These are phyloP conservation scores for Homarus americanus DNA, from an alignment of 1,140 invertebrate species.

Conservation along the genomic window DNA sequence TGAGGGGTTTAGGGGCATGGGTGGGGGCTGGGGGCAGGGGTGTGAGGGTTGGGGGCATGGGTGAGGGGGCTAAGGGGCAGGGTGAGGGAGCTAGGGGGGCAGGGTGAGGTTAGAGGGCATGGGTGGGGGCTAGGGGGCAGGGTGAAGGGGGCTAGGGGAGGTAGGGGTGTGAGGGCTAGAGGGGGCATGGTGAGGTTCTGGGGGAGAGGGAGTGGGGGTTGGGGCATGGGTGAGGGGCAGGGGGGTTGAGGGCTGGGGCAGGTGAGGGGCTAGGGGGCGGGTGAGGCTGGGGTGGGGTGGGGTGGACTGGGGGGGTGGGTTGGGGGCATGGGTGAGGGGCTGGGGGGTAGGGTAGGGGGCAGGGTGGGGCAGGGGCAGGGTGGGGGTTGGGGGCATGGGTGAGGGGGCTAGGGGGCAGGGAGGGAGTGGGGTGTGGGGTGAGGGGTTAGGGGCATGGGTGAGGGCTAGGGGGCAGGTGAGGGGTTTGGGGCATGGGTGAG, in stretches of 20 bases:
- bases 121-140: neutral
- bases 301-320: neutral
- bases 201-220: no score
- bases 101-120: neutral
- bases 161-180: neutral
- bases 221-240: no score
- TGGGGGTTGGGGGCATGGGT: neutral
- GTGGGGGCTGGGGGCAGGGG: no score
- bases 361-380: neutral
- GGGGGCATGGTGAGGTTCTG: neutral
- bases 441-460: neutral
- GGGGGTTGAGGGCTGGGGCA: no score
- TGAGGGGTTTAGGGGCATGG: no score
- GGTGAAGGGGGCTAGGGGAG: neutral
- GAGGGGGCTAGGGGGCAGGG: neutral
- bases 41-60: no score
- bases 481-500: no score
- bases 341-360: neutral
- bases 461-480: no score
- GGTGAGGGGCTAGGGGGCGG: no score
- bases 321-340: neutral
- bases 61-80: no score
- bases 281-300: no score
- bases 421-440: no score
- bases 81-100: neutral